A percentile compares a stretch with the other conserved stretches of the same genome.
Conservation (phyloP, 2,888 invertebrate genomes). For the Drosophila macrothrix region DNA sequence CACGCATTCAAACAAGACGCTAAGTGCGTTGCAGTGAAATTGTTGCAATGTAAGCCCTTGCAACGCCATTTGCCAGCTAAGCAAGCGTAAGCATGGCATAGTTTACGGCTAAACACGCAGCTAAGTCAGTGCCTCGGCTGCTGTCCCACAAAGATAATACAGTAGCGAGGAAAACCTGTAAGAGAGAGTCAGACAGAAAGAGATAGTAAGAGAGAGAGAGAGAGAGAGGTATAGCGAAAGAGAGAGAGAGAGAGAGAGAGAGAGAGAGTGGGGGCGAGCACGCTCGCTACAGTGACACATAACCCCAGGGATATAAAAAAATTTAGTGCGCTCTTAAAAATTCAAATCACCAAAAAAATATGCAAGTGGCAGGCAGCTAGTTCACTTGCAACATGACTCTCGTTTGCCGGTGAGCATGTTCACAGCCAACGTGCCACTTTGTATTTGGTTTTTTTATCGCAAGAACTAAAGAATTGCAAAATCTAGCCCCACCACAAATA, state of each 20-base stretch:
- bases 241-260: neutral
- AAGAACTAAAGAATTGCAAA: conserved; percentile 32
- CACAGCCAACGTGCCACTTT: conserved; percentile 38
- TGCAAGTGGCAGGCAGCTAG: conserved; percentile 49
- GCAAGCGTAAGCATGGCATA: conserved; percentile 44
- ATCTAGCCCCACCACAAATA: conserved; percentile 33
- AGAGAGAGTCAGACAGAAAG: neutral
- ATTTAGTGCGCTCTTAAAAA: conserved; percentile 72
- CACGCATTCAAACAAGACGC: neutral
- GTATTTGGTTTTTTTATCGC: conserved; percentile 36
- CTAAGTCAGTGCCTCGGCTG: conserved; percentile 19
- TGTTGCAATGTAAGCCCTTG: conserved; percentile 38
- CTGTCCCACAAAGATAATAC: conserved; percentile 2
- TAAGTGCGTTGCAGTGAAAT: conserved; percentile 41
- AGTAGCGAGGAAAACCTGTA: neutral
- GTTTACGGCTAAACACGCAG: conserved; percentile 47
- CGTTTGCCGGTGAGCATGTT: conserved; percentile 13
- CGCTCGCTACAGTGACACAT: conserved; percentile 61
- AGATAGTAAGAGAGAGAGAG: neutral
- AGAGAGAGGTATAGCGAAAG: neutral
- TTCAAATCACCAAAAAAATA: conserved; percentile 78
- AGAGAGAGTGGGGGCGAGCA: neutral
- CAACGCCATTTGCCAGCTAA: conserved; percentile 55
- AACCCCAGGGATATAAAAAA: conserved; percentile 69
- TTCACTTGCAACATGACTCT: conserved; percentile 17